These are phyloP conservation scores for Galeruca laticollis DNA, from an alignment of 2,888 invertebrate genomes.

Conservation along the genomic window DNA sequence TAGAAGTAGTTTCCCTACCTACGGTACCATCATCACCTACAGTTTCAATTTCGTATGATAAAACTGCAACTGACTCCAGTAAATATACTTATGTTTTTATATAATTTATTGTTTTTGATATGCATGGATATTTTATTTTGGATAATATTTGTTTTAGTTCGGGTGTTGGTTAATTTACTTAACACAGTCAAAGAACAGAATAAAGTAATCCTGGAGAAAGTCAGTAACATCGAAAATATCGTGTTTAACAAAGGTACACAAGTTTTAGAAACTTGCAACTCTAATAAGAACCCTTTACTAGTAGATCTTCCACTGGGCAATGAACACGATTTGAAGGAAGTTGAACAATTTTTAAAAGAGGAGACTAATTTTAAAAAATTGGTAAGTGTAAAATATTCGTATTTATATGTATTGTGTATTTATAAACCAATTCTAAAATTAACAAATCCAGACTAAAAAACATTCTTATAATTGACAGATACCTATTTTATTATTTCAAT, in stretches of 20 bases:
- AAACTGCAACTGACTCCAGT: too few relatives aligned
- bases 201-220: background rate
- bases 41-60: too few relatives aligned
- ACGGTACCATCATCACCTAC: too few relatives aligned
- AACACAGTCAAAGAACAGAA: background rate
- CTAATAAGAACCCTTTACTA: too few relatives aligned
- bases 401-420: background rate
- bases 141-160: background rate
- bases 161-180: background rate
- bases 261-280: background rate
- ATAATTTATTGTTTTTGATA: too few relatives aligned
- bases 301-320: too few relatives aligned
- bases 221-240: background rate
- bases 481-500: too few relatives aligned
- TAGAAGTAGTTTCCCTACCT: too few relatives aligned
- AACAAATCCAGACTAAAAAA: too few relatives aligned
- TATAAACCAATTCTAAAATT: background rate
- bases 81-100: too few relatives aligned
- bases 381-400: background rate
- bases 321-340: too few relatives aligned
- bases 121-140: conserved; percentile 3
- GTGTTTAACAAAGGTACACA: background rate
- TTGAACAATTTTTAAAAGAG: background rate
- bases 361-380: background rate
- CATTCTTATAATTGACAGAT: too few relatives aligned